These are phyloP conservation scores for Adelphocoris suturalis DNA, from an alignment of 2,888 invertebrate genomes.

Conservation along the genomic window DNA sequence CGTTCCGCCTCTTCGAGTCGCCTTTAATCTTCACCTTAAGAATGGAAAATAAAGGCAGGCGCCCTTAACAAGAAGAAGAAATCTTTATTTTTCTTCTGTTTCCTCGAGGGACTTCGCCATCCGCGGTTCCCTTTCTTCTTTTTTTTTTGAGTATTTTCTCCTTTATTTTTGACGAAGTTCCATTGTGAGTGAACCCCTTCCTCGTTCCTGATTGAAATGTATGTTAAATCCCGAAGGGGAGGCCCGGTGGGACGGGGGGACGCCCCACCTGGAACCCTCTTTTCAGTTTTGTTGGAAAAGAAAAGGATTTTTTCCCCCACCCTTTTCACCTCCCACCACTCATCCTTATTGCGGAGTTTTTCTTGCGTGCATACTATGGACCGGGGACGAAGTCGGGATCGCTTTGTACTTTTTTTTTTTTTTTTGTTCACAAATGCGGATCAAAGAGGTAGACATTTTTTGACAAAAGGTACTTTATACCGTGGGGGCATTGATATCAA, in stretches of 20 bases:
- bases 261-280: constrained; percentile 36
- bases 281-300: constrained; percentile 32
- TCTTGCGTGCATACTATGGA: constrained; percentile 36
- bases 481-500: constrained; percentile 3
- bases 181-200: constrained; percentile 62
- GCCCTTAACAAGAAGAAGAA: constrained; percentile 28
- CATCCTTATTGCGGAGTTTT: constrained; percentile 55
- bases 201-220: constrained; percentile 64
- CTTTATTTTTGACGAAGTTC: constrained; percentile 66
- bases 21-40: constrained; percentile 48
- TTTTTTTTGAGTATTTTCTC: not conserved
- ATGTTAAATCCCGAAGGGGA: constrained; percentile 65
- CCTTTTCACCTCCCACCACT: not conserved
- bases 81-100: constrained; percentile 49
- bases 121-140: not conserved
- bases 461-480: constrained; percentile 55
- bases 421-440: constrained; percentile 3
- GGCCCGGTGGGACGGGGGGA: not conserved
- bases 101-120: constrained; percentile 41
- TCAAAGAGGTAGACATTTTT: constrained; percentile 44
- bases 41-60: constrained; percentile 19
- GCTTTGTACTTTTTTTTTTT: constrained; percentile 55
- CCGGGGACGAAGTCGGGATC: not conserved
- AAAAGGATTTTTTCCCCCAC: not conserved
- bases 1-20: constrained; percentile 32